A percentile compares a stretch with the other conserved stretches of the same genome.
phyloP scores from a whole-genome alignment of 1,140 invertebrate genomes.

The Ruditapes philippinarum region DNA sequence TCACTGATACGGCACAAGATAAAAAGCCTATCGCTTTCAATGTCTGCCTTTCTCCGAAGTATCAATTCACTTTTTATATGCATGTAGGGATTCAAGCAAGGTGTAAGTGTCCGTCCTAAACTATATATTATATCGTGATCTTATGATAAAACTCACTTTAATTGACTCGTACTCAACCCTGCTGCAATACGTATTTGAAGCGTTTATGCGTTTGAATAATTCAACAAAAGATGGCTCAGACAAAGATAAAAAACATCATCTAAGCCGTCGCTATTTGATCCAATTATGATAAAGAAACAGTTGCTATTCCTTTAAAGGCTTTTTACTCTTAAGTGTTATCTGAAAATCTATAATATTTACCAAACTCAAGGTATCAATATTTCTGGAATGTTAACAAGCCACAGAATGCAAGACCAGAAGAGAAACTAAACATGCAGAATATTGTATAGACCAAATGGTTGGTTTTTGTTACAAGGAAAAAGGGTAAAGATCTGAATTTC shows the following conservation, averaged over 20 bases:
- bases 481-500: too few relatives aligned
- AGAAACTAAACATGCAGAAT: too few relatives aligned
- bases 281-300: not conserved
- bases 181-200: not conserved
- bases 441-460: too few relatives aligned
- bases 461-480: too few relatives aligned
- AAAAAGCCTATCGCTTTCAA: too few relatives aligned
- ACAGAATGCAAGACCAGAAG: not conserved
- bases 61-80: not conserved
- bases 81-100: not conserved
- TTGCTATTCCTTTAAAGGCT: not conserved
- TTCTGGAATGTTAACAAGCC: conserved; percentile 13
- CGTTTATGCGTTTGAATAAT: not conserved
- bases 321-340: not conserved
- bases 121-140: not conserved
- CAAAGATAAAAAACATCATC: not conserved
- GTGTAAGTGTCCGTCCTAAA: not conserved
- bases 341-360: not conserved
- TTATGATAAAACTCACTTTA: not conserved
- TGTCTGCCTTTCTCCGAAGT: too few relatives aligned
- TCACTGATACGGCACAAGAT: too few relatives aligned
- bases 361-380: not conserved
- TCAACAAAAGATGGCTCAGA: not conserved
- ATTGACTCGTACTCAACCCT: conserved; percentile 1
- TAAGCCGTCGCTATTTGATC: not conserved